These are phyloP conservation scores for Callaeas wilsoni DNA, from an alignment of 2,113 vertebrate species.

Conservation along the genomic window DNA sequence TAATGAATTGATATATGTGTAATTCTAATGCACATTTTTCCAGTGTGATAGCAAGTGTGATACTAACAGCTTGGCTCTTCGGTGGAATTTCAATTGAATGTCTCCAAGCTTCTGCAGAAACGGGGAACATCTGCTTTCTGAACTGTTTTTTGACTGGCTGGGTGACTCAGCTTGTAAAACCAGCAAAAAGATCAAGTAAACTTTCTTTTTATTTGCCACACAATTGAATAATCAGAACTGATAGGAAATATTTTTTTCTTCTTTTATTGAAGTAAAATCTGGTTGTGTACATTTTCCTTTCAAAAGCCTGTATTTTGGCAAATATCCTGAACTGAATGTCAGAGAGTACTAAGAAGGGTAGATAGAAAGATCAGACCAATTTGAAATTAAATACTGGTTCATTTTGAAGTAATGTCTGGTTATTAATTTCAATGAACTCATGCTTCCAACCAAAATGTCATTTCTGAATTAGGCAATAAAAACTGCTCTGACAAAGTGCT, in stretches of 20 bases:
- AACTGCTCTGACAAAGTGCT: not conserved
- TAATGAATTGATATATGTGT: slow-evolving; percentile 28
- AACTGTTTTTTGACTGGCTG: not conserved
- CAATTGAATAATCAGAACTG: not conserved
- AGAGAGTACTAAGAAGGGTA: not conserved
- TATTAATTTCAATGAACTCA: not conserved
- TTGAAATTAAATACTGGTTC: not conserved
- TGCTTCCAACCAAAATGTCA: not conserved
- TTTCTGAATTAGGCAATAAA: not conserved
- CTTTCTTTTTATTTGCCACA: not conserved
- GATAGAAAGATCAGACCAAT: not conserved
- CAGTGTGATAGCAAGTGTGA: not conserved
- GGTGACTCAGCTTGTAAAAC: not conserved
- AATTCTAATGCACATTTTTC: slow-evolving; percentile 33
- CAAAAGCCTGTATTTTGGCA: not conserved
- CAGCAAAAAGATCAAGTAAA: slow-evolving; percentile 6
- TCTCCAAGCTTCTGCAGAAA: not conserved
- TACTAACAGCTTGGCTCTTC: not conserved
- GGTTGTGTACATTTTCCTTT: not conserved
- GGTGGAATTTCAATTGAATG: slow-evolving; percentile 16
- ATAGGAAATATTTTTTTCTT: not conserved
- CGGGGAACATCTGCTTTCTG: not conserved
- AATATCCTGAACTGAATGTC: not conserved
- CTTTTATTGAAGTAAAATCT: not conserved
- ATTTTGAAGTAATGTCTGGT: not conserved